Percentiles rank a stretch among this genome's conserved stretches.
These are phyloP conservation scores for Acrocephalus kingi DNA, from an alignment of 2,113 vertebrate species.

Conservation along the genomic window DNA sequence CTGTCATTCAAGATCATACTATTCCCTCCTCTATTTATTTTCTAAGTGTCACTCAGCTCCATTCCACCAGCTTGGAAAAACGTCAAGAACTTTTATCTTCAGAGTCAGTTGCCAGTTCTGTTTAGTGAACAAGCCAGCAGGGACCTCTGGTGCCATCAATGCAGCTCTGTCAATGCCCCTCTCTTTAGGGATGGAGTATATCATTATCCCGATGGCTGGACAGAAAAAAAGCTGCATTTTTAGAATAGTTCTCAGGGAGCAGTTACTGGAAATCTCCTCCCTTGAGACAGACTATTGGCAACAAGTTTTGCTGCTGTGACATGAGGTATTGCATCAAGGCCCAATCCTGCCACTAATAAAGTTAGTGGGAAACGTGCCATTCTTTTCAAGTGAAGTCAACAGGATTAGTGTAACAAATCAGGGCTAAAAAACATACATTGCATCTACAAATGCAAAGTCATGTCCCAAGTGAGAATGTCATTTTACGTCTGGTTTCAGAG, in stretches of 20 bases:
- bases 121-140: slow-evolving; percentile 70
- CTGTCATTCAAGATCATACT: slow-evolving; percentile 33
- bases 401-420: slow-evolving; percentile 26
- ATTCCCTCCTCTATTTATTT: slow-evolving; percentile 64
- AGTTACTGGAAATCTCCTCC: slow-evolving; percentile 65
- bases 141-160: slow-evolving; percentile 55
- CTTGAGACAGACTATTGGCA: slow-evolving; percentile 61
- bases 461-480: background rate
- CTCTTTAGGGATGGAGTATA: slow-evolving; percentile 53
- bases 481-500: background rate
- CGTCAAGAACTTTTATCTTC: slow-evolving; percentile 69
- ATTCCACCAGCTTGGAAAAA: slow-evolving; percentile 70
- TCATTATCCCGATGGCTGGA: slow-evolving; percentile 29
- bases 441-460: background rate
- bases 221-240: slow-evolving; percentile 35
- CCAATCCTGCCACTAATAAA: slow-evolving; percentile 63
- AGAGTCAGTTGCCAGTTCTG: slow-evolving; percentile 70
- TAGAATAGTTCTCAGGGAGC: slow-evolving; percentile 37
- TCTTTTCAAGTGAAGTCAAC: slow-evolving; percentile 46
- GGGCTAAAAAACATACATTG: slow-evolving; percentile 13
- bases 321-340: slow-evolving; percentile 55
- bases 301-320: slow-evolving; percentile 61
- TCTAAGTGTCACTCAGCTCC: slow-evolving; percentile 61
- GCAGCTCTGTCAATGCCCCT: slow-evolving; percentile 29
- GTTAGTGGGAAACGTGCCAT: slow-evolving; percentile 45